Conservation (phyloP, 2,888 invertebrate genomes). For the Mongoloraphidia duomilia region DNA sequence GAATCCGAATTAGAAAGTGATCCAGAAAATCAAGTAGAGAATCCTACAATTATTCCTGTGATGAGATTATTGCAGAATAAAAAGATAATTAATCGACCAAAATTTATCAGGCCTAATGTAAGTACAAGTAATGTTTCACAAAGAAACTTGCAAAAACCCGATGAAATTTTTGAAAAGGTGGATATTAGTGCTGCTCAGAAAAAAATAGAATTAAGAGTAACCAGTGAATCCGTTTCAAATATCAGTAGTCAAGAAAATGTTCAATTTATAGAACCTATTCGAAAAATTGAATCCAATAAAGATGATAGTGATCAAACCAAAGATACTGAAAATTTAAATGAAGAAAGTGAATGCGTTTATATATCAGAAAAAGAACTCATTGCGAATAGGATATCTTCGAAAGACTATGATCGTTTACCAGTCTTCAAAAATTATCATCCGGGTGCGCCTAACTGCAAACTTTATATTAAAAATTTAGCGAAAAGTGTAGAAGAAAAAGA, state of each 20-base stretch:
- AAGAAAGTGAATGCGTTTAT: slow-evolving; percentile 10
- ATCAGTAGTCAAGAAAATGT: slow-evolving; percentile 24
- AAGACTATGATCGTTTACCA: slow-evolving; percentile 57
- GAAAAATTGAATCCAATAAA: slow-evolving; percentile 8
- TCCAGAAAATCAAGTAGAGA: slow-evolving; percentile 26
- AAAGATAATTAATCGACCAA: slow-evolving; percentile 37
- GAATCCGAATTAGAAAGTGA: slow-evolving; percentile 56
- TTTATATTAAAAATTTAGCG: slow-evolving; percentile 87
- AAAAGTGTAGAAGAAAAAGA: slow-evolving; percentile 65
- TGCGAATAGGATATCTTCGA: slow-evolving; percentile 50
- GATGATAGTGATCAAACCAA: slow-evolving; percentile 24
- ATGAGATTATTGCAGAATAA: slow-evolving; percentile 31
- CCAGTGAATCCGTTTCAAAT: slow-evolving; percentile 19
- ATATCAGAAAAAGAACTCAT: slow-evolving; percentile 51
- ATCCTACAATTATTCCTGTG: slow-evolving; percentile 29
- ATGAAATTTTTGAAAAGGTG: slow-evolving; percentile 40
- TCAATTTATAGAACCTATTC: slow-evolving; percentile 15
- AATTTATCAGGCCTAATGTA: slow-evolving; percentile 32
- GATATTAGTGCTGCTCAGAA: slow-evolving; percentile 29
- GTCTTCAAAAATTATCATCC: slow-evolving; percentile 77
- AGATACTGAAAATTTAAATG: slow-evolving; percentile 15
- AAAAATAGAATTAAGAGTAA: slow-evolving; percentile 39
- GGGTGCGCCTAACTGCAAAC: slow-evolving; percentile 64
- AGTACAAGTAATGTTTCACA: slow-evolving; percentile 9
- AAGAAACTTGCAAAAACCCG: slow-evolving; percentile 25